A percentile compares a stretch with the other conserved stretches of the same genome.
Conservation (phyloP, 2,797 vertebrate genomes). For the Galaxias olidus region DNA sequence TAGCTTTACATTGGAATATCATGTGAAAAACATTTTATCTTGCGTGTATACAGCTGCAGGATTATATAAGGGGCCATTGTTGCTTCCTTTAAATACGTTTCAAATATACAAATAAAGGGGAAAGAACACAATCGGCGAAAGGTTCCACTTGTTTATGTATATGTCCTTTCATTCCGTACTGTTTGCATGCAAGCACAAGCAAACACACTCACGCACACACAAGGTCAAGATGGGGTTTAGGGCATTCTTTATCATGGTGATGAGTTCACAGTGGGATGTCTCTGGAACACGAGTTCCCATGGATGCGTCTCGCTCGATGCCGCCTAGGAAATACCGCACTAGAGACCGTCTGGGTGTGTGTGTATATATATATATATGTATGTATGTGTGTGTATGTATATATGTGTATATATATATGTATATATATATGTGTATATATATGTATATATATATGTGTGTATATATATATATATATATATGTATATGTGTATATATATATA, state of each 20-base stretch:
- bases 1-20: conserved; percentile 51
- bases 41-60: conserved; percentile 54
- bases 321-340: background rate
- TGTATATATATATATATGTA: no score
- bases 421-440: no score
- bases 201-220: conserved; percentile 2
- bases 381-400: no score
- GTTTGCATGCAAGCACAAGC: conserved; percentile 16
- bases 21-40: conserved; percentile 49
- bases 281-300: background rate
- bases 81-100: conserved; percentile 23
- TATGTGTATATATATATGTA: no score
- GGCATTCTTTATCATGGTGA: background rate
- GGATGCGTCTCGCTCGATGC: background rate
- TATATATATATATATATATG: no score
- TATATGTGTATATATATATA: no score
- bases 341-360: background rate
- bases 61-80: conserved; percentile 26
- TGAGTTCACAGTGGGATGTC: background rate
- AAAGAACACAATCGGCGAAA: conserved; percentile 25
- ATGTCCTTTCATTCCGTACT: conserved; percentile 21
- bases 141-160: conserved; percentile 22
- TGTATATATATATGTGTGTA: no score
- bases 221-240: background rate
- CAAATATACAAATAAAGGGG: conserved; percentile 33